These are phyloP conservation scores for Acleris emargana DNA, from an alignment of 2,888 invertebrate genomes.

Conservation along the genomic window DNA sequence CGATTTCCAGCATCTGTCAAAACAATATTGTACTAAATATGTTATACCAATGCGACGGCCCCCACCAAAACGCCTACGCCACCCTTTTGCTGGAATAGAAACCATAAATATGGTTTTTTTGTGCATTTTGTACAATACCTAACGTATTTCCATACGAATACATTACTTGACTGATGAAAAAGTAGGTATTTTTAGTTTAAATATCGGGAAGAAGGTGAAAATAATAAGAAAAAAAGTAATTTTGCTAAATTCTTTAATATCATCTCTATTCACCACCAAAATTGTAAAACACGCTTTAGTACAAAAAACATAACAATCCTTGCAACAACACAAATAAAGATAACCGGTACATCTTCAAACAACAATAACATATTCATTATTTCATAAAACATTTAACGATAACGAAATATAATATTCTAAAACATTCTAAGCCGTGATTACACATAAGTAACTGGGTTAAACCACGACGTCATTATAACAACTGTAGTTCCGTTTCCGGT, in stretches of 20 bases:
- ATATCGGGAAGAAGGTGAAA: background rate
- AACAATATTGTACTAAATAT: background rate
- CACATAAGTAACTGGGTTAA: background rate
- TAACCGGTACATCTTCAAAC: constrained; percentile 40
- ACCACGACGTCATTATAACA: too few species aligned
- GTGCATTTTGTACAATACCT: too few species aligned
- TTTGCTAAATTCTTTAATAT: constrained; percentile 56
- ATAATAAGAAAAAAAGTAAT: constrained; percentile 5
- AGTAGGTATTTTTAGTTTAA: too few species aligned
- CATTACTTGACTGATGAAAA: too few species aligned
- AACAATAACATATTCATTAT: constrained; percentile 52
- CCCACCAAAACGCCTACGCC: too few species aligned
- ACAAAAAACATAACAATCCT: constrained; percentile 61
- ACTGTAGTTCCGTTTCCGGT: too few species aligned
- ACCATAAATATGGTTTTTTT: too few species aligned
- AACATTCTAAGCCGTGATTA: constrained; percentile 41
- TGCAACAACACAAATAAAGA: constrained; percentile 55
- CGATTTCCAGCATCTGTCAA: background rate
- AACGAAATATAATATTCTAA: constrained; percentile 50
- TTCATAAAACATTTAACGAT: constrained; percentile 44
- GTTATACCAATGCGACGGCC: too few species aligned
- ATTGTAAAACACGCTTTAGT: constrained; percentile 67
- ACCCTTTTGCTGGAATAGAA: too few species aligned
- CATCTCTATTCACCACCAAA: constrained; percentile 61
- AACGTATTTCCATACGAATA: too few species aligned